Base-by-base conservation (phyloP, 2,113 vertebrate species). In the Nipponia nippon region DNA sequence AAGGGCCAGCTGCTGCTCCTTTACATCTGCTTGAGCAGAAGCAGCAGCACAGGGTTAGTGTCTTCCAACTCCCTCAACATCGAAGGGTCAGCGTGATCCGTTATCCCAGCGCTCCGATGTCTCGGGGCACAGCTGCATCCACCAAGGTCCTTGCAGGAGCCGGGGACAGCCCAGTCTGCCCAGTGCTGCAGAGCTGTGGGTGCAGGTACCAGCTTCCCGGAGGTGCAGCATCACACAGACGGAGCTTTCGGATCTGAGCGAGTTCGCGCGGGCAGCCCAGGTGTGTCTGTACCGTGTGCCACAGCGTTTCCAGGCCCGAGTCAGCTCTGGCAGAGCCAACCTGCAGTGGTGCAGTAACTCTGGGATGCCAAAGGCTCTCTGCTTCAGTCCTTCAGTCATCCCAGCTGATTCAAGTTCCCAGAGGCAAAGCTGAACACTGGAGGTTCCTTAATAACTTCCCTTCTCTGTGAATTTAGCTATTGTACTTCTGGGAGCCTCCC, bases 401-500 rank as follows among this genome's bases (percentile, higher is more conserved):
- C 56, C 83, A 89, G 69, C 73, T 69, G 40, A 46, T 76, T 29
- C 46, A 46, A 38, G 83, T 76, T 93, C 73, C 66, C 61, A 36
- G 25, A 95, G 49, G 83, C 70, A 91, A 65, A 91, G 36, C 56
- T 76, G 76, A 65, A 69, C 49, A 2, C 5, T 79, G 73, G 52
- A 91, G 66, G 65, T 75, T 91, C 79, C 52, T 89, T 89, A 91
- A 65, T 91, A 89, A 91, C 91, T 97, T 95, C 70, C 81, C 66
- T 91, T 79, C 87, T 70, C n/a, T 29, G 2, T 87, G 40, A 82
- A 66, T 87, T 84, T 87, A 75, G 79, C 88, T 77, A 49, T 86
- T 92, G 85, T 94, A 29, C 27, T 91, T 92, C 49, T 80, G 62
- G 78, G 84, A 95, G 23, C 69, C 90, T 93, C 86, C 85, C 61